Evolutionary conservation across 2,888 invertebrate species (phyloP), one percentile per base, ranked within the genome.

Genomic region (Eurytoma adleriae): DNA sequence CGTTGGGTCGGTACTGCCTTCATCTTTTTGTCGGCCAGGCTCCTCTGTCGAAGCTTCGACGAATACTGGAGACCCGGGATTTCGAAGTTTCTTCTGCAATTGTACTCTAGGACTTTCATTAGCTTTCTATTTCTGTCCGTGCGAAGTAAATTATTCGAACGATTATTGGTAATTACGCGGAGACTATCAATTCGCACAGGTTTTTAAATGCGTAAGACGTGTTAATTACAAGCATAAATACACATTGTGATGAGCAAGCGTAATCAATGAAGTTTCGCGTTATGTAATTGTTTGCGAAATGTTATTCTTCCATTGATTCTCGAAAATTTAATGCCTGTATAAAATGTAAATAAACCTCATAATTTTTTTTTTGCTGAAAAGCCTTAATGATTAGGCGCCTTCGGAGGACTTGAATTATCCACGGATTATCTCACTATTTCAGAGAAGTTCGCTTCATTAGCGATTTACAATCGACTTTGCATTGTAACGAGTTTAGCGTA

Each of bases 391-490:
- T 62, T 27, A 24, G 50, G 5, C 3, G 67, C 67, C 4, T 40
- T 68, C n/a, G 68, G 54, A 27, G 27, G 56, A 30, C 56, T 56
- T 5, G 30, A 18, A 56, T 69, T 69, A 56, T 69, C 56, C 30
- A 54, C 54, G 30, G 54, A 3, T n/a, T n/a, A 54, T 40, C 40
- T 40, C 54, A 12, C n/a, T 20, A 40, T 20, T 57, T 7, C 16
- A 2, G 16, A 50, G 2, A 27, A 12, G 4, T 56, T 48, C 56
- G 62, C 48, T 54, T 52, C n/a, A 18, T 69, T 54, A n/a, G 48
- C 40, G 57, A 64, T 72, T 54, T 40, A 18, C 48, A 72, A 61
- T 78, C 54, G 68, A 57, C 59, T 78, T 50, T 66, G 66, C 50
- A 61, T 77, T 14, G 56, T 54, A 7, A n/a, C 40, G 64, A 69